These are phyloP conservation scores for Vesta saturnalis DNA, from an alignment of 2,888 invertebrate species.

Conservation along the genomic window DNA sequence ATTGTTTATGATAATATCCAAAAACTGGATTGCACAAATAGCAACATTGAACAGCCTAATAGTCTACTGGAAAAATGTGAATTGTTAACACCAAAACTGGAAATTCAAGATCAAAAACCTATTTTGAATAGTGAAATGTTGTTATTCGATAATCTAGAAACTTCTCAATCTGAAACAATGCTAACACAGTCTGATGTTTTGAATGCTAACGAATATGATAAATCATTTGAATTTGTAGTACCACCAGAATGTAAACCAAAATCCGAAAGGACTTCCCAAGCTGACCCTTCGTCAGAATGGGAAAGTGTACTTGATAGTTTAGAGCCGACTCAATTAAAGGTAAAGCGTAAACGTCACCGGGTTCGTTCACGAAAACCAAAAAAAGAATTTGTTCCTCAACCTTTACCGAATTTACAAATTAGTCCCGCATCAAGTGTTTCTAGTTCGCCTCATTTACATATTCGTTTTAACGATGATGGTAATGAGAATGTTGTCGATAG, in stretches of 20 bases:
- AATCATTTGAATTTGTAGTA: no score
- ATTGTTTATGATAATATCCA: background rate
- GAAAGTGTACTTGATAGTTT: background rate
- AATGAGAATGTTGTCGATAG: background rate
- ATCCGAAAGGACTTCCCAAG: background rate
- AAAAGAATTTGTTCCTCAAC: background rate
- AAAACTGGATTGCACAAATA: background rate
- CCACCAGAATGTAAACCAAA: no score
- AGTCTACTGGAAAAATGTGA: no score
- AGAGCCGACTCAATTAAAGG: background rate
- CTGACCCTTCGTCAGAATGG: background rate
- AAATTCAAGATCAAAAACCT: no score
- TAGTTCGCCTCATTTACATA: constrained; percentile 23
- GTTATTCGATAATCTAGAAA: no score
- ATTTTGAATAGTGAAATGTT: no score
- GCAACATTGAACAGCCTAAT: background rate
- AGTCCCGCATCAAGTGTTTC: background rate
- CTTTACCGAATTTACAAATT: background rate
- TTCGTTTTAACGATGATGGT: constrained; percentile 33
- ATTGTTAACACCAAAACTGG: no score
- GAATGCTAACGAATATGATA: no score
- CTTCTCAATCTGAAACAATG: no score
- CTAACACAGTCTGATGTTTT: no score
- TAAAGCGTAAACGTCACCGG: constrained; percentile 15
- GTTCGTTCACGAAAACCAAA: constrained; percentile 8